Evolutionary conservation across 1,140 invertebrate genomes (phyloP).

Genomic region (Episyrphus balteatus): DNA sequence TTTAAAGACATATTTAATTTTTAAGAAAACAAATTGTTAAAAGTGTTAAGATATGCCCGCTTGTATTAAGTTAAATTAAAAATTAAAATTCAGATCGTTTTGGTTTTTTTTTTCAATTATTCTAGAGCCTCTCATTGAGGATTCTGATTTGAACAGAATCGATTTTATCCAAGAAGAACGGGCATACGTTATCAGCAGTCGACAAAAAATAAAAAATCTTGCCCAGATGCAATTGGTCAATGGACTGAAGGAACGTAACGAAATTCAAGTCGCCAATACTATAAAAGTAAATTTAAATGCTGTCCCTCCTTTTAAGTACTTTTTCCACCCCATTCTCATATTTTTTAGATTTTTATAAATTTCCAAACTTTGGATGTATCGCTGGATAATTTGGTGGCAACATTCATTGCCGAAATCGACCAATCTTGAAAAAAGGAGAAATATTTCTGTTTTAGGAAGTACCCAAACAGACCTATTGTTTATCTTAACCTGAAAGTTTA

Average conservation of each 20-base stretch:
- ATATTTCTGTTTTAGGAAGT: no score
- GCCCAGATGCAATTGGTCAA: slow-evolving; percentile 33
- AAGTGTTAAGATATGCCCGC: no score
- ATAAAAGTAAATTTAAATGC: slow-evolving; percentile 26
- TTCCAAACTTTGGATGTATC: slow-evolving; percentile 32
- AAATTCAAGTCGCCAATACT: slow-evolving; percentile 28
- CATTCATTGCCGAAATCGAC: slow-evolving; percentile 30
- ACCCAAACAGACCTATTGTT: no score
- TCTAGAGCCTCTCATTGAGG: slow-evolving; percentile 41
- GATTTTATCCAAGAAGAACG: slow-evolving; percentile 40
- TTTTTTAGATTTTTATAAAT: slow-evolving; percentile 30
- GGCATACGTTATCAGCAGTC: slow-evolving; percentile 20
- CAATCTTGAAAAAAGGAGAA: no score
- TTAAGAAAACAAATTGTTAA: no score
- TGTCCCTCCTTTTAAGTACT: no score
- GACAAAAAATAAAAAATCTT: slow-evolving; percentile 28
- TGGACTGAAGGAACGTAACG: slow-evolving; percentile 30
- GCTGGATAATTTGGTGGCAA: slow-evolving; percentile 27
- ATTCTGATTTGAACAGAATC: slow-evolving; percentile 44
- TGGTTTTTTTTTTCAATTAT: neutral
- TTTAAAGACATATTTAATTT: no score
- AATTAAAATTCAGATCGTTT: no score
- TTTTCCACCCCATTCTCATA: no score
- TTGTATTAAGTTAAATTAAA: no score
- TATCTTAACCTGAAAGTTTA: no score